A percentile compares a stretch with the other conserved stretches of the same genome.
phyloP scores from a whole-genome alignment of 2,888 invertebrate species.

The Boloria euphrosyne region DNA sequence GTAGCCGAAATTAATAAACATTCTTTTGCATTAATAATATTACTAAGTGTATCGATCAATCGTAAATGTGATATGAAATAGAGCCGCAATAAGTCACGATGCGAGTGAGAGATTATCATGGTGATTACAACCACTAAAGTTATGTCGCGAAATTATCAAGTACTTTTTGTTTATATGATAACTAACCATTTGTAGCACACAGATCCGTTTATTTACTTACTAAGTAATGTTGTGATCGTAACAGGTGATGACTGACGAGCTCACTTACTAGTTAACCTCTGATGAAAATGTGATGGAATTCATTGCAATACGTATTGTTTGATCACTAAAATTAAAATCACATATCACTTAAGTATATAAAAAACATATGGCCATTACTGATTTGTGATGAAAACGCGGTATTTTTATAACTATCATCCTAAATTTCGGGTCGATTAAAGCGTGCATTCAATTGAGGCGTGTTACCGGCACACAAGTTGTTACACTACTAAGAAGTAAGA shows the following conservation, averaged over 20 bases:
- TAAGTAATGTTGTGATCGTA: conserved; percentile 14
- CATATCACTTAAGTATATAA: conserved; percentile 35
- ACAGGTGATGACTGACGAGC: conserved; percentile 33
- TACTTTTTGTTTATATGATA: conserved; percentile 17
- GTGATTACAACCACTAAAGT: conserved; percentile 51
- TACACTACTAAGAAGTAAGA: conserved; percentile 62
- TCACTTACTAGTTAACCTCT: conserved; percentile 43
- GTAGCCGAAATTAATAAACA: no score
- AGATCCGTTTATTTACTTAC: conserved; percentile 30
- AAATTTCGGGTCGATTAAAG: conserved; percentile 38
- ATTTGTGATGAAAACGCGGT: conserved; percentile 32
- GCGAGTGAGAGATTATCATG: conserved; percentile 48
- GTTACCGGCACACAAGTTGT: conserved; percentile 63
- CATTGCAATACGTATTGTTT: conserved; percentile 41
- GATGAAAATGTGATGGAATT: conserved; percentile 38
- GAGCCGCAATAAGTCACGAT: conserved; percentile 70
- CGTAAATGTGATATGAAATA: conserved; percentile 51
- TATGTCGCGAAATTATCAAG: conserved; percentile 43
- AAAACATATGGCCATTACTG: conserved; percentile 11
- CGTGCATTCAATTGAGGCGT: conserved; percentile 54
- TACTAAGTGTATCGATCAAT: conserved; percentile 32
- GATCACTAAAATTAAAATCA: conserved; percentile 28
- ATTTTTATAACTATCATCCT: conserved; percentile 41
- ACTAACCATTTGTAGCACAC: conserved; percentile 21
- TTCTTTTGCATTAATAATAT: neutral